Evolutionary conservation across 2,888 invertebrate genomes (phyloP).

Genomic region (Oscheius myriophilus): DNA sequence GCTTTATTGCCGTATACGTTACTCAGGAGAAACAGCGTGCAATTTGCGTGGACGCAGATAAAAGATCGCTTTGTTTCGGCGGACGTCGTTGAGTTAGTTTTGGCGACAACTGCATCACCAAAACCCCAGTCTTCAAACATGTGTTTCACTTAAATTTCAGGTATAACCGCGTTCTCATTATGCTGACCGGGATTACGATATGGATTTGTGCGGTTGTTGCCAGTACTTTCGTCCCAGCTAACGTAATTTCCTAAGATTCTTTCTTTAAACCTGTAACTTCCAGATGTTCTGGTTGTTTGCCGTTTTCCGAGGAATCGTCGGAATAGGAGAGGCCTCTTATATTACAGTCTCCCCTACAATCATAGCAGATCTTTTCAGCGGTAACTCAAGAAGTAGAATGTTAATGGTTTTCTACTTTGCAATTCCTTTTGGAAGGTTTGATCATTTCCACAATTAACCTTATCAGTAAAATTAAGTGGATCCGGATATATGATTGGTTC

Average conservation of each 20-base stretch:
- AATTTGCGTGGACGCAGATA: too few species aligned
- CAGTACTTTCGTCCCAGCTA: conserved; percentile 84
- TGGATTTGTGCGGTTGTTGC: conserved; percentile 92
- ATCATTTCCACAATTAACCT: background rate
- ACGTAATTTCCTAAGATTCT: too few species aligned
- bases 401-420: conserved; percentile 97
- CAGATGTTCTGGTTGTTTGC: conserved; percentile 82
- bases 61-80: too few species aligned
- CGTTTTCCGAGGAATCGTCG: conserved; percentile 87
- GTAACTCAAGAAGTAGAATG: conserved; percentile 84
- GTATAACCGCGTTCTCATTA: conserved; percentile 87
- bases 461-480: conserved; percentile 78
- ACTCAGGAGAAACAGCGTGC: too few species aligned
- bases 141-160: too few species aligned
- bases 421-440: conserved; percentile 82
- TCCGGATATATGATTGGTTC: conserved; percentile 96
- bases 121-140: too few species aligned
- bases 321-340: conserved; percentile 97
- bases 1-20: too few species aligned
- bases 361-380: conserved; percentile 92
- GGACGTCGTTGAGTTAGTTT: too few species aligned
- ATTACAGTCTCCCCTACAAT: conserved; percentile 98
- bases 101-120: too few species aligned
- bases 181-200: conserved; percentile 88
- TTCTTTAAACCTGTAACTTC: conserved; percentile 58